Conservation (phyloP, 2,888 invertebrate genomes). For the Metalampra italica region DNA sequence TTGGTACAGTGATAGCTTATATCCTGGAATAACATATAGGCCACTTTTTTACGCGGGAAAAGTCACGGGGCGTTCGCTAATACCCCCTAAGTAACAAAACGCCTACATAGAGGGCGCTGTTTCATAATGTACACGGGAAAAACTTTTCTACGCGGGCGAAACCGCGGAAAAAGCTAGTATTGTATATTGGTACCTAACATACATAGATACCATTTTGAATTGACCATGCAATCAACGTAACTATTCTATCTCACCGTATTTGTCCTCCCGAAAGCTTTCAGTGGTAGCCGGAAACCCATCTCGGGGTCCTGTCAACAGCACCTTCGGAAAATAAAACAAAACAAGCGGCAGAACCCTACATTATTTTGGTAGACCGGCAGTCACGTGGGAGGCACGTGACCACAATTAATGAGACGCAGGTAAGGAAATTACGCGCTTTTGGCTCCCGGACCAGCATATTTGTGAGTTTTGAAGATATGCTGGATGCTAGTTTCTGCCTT, state of each 20-base stretch:
- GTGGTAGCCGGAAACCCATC: not conserved
- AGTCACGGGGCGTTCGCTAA: too few species aligned
- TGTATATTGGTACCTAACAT: too few species aligned
- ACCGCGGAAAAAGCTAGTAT: too few species aligned
- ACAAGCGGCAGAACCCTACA: conserved; percentile 27
- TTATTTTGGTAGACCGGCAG: conserved; percentile 28
- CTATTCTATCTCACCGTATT: not conserved
- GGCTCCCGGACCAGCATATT: conserved; percentile 12
- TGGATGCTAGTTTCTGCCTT: conserved; percentile 3
- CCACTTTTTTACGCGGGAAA: too few species aligned
- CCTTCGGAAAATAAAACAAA: conserved; percentile 23
- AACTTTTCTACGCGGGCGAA: too few species aligned
- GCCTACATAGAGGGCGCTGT: too few species aligned
- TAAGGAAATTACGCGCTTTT: conserved; percentile 47
- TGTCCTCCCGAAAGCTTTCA: not conserved
- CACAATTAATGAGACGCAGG: conserved; percentile 61
- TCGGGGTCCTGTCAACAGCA: conserved; percentile 15
- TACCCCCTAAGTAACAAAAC: too few species aligned
- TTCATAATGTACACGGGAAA: too few species aligned
- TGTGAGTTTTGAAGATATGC: not conserved
- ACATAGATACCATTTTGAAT: too few species aligned
- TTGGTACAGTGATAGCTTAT: too few species aligned
- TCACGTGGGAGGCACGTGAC: conserved; percentile 55
- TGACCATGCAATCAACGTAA: not conserved
- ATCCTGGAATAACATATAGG: too few species aligned